These are phyloP conservation scores for Gymnosoma rotundatum DNA, from an alignment of 2,888 invertebrate species.

Conservation along the genomic window DNA sequence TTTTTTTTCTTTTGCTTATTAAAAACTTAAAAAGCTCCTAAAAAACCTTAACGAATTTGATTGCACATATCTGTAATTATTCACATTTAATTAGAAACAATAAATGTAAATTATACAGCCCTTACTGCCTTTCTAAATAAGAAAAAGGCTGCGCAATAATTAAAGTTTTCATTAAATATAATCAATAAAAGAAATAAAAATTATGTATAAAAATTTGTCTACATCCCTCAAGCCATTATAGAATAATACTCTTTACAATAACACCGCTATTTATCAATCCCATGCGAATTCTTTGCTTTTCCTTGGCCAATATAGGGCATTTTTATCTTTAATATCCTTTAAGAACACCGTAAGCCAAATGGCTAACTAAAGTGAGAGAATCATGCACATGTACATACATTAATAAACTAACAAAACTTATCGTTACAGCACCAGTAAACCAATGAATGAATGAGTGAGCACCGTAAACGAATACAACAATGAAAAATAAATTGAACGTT, in stretches of 20 bases:
- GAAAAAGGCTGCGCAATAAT: no score
- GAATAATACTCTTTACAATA: conserved; percentile 63
- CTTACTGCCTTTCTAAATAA: no score
- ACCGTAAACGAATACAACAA: not conserved
- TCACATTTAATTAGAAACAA: no score
- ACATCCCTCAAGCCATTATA: conserved; percentile 62
- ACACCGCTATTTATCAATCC: conserved; percentile 68
- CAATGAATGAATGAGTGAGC: conserved; percentile 1
- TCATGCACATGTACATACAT: not conserved
- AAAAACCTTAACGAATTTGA: no score
- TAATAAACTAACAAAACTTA: not conserved
- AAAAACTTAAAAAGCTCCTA: no score
- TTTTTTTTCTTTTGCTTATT: no score
- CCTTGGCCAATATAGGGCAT: conserved; percentile 54
- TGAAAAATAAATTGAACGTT: conserved; percentile 54
- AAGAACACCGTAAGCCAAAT: conserved; percentile 52
- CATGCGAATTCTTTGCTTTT: conserved; percentile 58
- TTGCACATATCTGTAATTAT: no score
- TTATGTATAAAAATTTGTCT: not conserved
- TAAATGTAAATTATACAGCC: no score
- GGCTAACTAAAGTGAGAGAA: conserved; percentile 30
- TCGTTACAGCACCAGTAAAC: conserved; percentile 5
- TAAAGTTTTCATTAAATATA: conserved; percentile 49
- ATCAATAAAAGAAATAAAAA: conserved; percentile 51
- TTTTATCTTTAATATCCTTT: conserved; percentile 65